These are phyloP conservation scores for Folsomia candida DNA, from an alignment of 2,888 invertebrate genomes.

Conservation along the genomic window DNA sequence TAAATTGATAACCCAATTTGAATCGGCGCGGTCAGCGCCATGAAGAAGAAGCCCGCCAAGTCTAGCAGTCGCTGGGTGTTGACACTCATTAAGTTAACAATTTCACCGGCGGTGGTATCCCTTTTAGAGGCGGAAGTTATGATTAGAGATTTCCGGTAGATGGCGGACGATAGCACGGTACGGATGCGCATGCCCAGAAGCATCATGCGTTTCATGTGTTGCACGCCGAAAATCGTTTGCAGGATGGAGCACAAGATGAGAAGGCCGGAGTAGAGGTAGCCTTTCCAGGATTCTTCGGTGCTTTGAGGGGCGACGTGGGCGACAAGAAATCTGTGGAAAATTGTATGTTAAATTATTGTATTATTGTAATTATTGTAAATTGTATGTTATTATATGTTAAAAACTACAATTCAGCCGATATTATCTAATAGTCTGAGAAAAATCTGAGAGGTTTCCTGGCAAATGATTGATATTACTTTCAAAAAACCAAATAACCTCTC, in stretches of 20 bases:
- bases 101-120: conserved; percentile 59
- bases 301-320: no score
- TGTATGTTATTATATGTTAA: no score
- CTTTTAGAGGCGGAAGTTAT: conserved; percentile 27
- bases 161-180: conserved; percentile 55
- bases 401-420: no score
- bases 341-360: neutral
- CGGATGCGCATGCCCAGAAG: conserved; percentile 58
- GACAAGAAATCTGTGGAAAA: conserved; percentile 26
- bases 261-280: conserved; percentile 56
- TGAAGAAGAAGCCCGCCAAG: conserved; percentile 76
- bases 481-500: no score
- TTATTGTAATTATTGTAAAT: neutral
- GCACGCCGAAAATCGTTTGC: conserved; percentile 57
- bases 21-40: no score
- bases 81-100: conserved; percentile 88
- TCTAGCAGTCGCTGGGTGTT: conserved; percentile 87
- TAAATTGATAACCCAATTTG: no score
- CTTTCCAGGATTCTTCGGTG: conserved; percentile 55
- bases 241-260: conserved; percentile 56
- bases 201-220: conserved; percentile 57
- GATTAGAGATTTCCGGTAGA: no score
- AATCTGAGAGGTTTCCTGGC: no score
- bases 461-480: no score
- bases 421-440: no score